Conservation (phyloP, 2,888 invertebrate genomes). For the Lasioglossum leucozonium region DNA sequence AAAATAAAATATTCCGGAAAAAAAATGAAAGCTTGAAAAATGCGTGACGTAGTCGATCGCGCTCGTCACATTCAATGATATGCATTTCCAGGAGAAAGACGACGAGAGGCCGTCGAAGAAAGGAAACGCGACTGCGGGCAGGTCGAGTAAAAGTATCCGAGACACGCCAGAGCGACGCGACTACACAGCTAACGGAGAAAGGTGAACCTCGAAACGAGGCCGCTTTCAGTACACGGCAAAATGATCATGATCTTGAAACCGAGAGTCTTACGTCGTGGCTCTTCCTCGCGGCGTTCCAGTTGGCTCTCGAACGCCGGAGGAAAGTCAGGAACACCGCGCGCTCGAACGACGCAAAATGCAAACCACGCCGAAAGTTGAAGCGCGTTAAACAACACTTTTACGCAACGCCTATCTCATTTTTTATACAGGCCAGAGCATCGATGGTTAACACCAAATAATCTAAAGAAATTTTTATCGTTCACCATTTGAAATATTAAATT, state of each 20-base stretch:
- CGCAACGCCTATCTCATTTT: background rate
- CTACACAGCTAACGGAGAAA: constrained; percentile 77
- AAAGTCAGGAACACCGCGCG: constrained; percentile 34
- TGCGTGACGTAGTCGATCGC: background rate
- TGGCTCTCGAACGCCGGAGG: constrained; percentile 29
- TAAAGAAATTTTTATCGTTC: too few relatives aligned
- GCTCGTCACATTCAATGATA: background rate
- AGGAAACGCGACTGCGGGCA: background rate
- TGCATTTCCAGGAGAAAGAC: background rate
- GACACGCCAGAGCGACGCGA: constrained; percentile 38
- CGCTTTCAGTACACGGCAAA: constrained; percentile 82
- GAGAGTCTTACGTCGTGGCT: constrained; percentile 72
- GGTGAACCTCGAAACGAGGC: constrained; percentile 80
- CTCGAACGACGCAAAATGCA: constrained; percentile 19
- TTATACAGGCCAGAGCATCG: background rate
- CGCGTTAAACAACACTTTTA: background rate
- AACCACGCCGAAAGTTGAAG: constrained; percentile 33
- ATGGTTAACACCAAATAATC: too few relatives aligned
- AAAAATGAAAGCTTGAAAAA: background rate
- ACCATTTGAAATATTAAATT: too few relatives aligned
- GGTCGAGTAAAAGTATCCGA: constrained; percentile 55
- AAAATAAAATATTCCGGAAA: background rate
- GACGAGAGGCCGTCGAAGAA: background rate
- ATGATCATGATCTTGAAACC: constrained; percentile 84
- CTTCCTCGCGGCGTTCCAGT: constrained; percentile 32